These are phyloP conservation scores for Lacerta viridis DNA, from an alignment of 2,797 vertebrate genomes.

Conservation along the genomic window DNA sequence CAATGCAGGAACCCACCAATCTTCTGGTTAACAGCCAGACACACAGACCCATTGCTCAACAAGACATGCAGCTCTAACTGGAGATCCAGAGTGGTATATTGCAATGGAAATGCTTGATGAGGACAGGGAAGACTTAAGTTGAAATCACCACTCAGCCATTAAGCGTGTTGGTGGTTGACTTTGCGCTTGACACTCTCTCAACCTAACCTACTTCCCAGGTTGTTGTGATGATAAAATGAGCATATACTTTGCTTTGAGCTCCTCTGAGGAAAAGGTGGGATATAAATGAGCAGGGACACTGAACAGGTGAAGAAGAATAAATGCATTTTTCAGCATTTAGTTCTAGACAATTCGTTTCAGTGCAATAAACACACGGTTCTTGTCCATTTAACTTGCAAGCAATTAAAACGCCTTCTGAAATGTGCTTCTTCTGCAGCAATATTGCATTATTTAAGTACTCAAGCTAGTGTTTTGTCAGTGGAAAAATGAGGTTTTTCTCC, in stretches of 20 bases:
- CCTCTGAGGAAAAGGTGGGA: not conserved
- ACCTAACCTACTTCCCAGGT: too few relatives aligned
- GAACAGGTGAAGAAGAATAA: not conserved
- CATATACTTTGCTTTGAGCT: too few relatives aligned
- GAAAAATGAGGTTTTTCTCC: not conserved
- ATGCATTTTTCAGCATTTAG: not conserved
- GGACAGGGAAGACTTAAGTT: not conserved
- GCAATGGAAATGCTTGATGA: too few relatives aligned
- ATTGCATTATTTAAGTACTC: not conserved
- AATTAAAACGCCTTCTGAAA: not conserved
- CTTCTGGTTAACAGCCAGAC: too few relatives aligned
- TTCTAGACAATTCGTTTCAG: not conserved
- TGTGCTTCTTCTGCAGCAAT: not conserved
- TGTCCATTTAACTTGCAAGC: not conserved
- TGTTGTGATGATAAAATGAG: too few relatives aligned
- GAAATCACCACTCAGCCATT: not conserved
- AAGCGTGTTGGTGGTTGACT: too few relatives aligned
- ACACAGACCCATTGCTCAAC: too few relatives aligned
- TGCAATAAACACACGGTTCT: not conserved
- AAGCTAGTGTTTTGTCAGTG: not conserved
- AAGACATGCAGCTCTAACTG: not conserved
- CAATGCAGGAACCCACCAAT: too few relatives aligned
- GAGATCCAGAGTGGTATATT: not conserved
- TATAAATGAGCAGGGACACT: not conserved
- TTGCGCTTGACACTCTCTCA: too few relatives aligned